Evolutionary conservation across 2,797 vertebrate species (phyloP), one percentile per base, ranked within the genome.

Genomic region (Gadopsis bispinosus): DNA sequence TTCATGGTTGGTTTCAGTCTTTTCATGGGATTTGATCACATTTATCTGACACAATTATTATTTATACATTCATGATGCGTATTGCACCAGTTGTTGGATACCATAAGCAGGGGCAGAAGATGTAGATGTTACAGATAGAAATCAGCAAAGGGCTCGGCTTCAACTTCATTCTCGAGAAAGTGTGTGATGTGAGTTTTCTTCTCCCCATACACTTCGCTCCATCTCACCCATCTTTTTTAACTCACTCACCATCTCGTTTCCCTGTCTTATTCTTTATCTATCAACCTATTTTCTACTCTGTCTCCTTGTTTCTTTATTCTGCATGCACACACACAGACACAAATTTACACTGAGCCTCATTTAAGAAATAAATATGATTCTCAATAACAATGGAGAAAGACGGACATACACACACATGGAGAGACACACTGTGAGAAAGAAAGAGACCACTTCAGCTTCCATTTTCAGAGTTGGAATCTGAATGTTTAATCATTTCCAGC

Each of bases 401-500:
- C 61, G 51, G 66, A 59, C 31, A 75, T 51, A 73, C 60, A 66
- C 19, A 50, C 67, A 74, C 60, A 68, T 37, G n/a, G 8, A 68
- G 13, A 53, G 39, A 35, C 5, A 45, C 14, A 5, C 16, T 47
- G 45, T 47, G 62, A 65, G 20, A 26, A n/a, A 67, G 50, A 31
- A 12, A 64, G 67, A 70, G 70, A 84, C 66, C 74, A 86, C 83
- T 87, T 87, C 82, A 88, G 83, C 59, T 72, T 91, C 87, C 87
- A 89, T 91, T 91, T 94, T 90, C 81, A 89, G 83, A 88, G 84
- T 53, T 76, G 63, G 69, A 91, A 89, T 87, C 86, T 94, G 92
- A 93, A 93, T 93, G 88, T 92, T 94, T 93, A 91, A 94, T 94
- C 89, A 84, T 88, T 85, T 73, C 56, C 54, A 80, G 89, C 90